phyloP scores from a whole-genome alignment of 2,888 invertebrate genomes.

The Chesias legatella region DNA sequence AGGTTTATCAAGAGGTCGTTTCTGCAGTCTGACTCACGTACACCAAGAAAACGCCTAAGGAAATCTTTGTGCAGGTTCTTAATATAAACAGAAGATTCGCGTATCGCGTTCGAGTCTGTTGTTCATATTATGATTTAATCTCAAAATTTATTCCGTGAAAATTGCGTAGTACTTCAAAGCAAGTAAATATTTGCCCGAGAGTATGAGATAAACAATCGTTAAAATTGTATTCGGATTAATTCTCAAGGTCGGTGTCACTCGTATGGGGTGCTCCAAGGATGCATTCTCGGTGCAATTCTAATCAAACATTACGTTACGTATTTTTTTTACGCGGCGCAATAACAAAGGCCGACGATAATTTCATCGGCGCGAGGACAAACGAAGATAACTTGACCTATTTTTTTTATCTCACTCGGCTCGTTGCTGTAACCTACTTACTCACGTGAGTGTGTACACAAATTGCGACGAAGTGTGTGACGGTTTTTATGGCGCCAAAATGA shows the following conservation, averaged over 20 bases:
- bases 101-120: constrained; percentile 8
- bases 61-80: constrained; percentile 10
- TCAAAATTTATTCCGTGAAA: constrained; percentile 9
- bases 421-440: constrained; percentile 72
- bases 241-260: not conserved
- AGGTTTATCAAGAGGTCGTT: constrained; percentile 58
- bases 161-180: constrained; percentile 4
- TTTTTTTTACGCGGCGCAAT: constrained; percentile 67
- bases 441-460: constrained; percentile 53
- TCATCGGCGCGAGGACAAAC: constrained; percentile 73
- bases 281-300: constrained; percentile 25
- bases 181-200: constrained; percentile 18
- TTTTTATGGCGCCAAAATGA: constrained; percentile 37
- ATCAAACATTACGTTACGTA: constrained; percentile 49
- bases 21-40: constrained; percentile 50
- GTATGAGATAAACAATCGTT: constrained; percentile 2
- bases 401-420: constrained; percentile 72
- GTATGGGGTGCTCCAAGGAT: constrained; percentile 29
- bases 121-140: constrained; percentile 8
- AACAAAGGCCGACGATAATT: constrained; percentile 62
- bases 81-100: constrained; percentile 8
- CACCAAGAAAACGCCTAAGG: constrained; percentile 10
- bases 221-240: not conserved
- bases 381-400: constrained; percentile 80
- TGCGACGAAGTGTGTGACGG: constrained; percentile 46